These are phyloP conservation scores for Cheirogaleus major DNA, from an alignment of 2,797 vertebrate genomes.

Conservation along the genomic window DNA sequence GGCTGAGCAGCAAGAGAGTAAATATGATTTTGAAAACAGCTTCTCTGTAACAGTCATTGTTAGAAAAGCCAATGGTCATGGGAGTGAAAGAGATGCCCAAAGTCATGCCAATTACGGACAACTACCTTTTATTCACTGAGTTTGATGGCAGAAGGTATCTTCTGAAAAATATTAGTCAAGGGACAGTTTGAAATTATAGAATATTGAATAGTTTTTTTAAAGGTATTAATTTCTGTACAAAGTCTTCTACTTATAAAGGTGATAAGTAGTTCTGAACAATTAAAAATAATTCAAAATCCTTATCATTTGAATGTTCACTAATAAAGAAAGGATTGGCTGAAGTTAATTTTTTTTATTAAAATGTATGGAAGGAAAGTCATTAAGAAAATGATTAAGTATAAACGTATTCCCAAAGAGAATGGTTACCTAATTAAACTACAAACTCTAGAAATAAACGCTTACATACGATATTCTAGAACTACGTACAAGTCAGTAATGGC, in stretches of 20 bases:
- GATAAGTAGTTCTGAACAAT: not conserved
- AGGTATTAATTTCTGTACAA: not conserved
- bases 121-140: not conserved
- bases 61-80: not conserved
- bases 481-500: not conserved
- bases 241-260: not conserved
- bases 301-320: not conserved
- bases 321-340: not conserved
- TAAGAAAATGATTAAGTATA: conserved; percentile 33
- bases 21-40: not conserved
- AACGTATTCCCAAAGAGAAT: conserved; percentile 9
- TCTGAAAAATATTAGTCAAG: not conserved
- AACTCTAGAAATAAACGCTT: conserved; percentile 6
- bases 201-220: not conserved
- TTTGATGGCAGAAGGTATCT: not conserved
- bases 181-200: not conserved
- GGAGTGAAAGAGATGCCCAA: not conserved
- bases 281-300: conserved; percentile 34
- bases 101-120: not conserved
- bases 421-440: not conserved
- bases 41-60: not conserved
- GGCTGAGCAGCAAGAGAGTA: not conserved
- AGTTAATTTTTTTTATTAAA: conserved; percentile 46
- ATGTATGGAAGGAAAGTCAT: not conserved
- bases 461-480: not conserved